Percentiles rank a stretch among this genome's conserved stretches.
Conservation (phyloP, 2,888 invertebrate species). For the Leptinotarsa haldemani region DNA sequence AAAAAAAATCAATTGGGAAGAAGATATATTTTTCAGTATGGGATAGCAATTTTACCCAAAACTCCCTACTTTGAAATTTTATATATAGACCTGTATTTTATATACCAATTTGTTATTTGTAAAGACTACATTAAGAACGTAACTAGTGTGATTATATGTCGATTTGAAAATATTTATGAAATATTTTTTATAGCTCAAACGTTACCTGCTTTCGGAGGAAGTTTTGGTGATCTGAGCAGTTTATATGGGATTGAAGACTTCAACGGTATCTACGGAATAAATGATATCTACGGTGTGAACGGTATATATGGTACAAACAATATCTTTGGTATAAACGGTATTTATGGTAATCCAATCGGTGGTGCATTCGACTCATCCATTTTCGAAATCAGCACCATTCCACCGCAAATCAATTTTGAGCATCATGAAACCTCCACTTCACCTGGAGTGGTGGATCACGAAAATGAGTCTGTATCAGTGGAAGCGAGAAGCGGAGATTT, state of each 20-base stretch:
- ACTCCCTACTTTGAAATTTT: too few relatives aligned
- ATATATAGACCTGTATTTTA: too few relatives aligned
- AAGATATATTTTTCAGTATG: too few relatives aligned
- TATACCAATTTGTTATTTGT: too few relatives aligned
- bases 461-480: constrained; percentile 41
- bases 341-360: neutral
- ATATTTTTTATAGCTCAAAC: neutral
- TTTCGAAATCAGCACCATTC: neutral
- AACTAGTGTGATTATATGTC: neutral
- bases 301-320: constrained; percentile 3
- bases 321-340: constrained; percentile 8
- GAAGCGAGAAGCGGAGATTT: constrained; percentile 28
- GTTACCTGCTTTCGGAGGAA: neutral
- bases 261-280: neutral
- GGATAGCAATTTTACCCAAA: too few relatives aligned
- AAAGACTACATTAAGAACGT: too few relatives aligned
- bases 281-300: neutral
- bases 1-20: too few relatives aligned
- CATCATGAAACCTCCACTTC: neutral
- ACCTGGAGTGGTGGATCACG: constrained; percentile 24
- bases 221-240: neutral
- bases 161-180: neutral
- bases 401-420: neutral
- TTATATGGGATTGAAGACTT: neutral
- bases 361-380: neutral